These are phyloP conservation scores for Phalacrocorax carbo DNA, from an alignment of 2,113 vertebrate species.

Conservation along the genomic window DNA sequence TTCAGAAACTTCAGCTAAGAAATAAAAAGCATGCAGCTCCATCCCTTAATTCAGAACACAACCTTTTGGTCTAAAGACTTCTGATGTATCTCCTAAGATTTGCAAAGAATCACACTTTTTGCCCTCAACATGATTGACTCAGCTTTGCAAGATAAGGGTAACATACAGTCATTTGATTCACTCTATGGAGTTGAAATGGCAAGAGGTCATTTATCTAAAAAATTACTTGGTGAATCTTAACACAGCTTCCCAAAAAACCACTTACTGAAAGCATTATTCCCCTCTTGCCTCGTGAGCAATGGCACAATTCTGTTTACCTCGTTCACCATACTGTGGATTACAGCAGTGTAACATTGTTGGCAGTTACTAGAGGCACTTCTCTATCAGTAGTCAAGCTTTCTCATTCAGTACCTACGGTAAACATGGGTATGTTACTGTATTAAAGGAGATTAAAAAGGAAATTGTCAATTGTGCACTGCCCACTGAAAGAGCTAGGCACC, in stretches of 20 bases:
- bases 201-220: background rate
- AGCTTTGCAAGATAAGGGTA: background rate
- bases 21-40: background rate
- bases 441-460: background rate
- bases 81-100: background rate
- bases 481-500: background rate
- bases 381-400: background rate
- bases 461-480: background rate
- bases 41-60: background rate
- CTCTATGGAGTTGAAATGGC: background rate
- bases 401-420: background rate
- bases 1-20: constrained; percentile 1
- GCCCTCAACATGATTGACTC: background rate
- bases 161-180: background rate
- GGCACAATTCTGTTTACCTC: background rate
- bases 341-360: background rate
- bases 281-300: background rate
- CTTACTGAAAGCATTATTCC: background rate
- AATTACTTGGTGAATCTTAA: background rate
- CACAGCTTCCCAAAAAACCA: background rate
- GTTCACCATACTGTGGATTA: background rate
- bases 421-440: background rate
- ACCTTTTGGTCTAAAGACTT: background rate
- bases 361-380: background rate
- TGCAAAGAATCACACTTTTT: background rate